Evolutionary conservation across 2,888 invertebrate genomes (phyloP), one percentile per base, ranked within the genome.

Genomic region (Campoplex capitator): DNA sequence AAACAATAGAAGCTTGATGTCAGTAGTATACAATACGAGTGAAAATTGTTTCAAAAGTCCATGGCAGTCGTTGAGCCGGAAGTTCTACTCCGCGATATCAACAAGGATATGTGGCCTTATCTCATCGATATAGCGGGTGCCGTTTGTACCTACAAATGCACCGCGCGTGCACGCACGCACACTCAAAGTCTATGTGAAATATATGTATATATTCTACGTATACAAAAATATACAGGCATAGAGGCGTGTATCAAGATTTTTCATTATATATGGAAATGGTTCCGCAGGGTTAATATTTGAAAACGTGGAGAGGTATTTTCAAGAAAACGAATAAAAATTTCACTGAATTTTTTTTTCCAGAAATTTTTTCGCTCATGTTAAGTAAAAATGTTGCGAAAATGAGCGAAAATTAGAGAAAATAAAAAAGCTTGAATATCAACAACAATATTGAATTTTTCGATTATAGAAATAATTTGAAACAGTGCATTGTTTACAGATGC

Each of bases 61-160:
- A 6, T 7, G 51, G 35, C 28, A 32, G 45, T 62, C 42, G 11
- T 54, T 48, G 45, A 81, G 84, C 90, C 91, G 91, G 91, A 91
- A 91, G 90, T 90, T 87, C 78, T 80, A 77, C 88, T 88, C 23
- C 23, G 88, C 88, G 89, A 90, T 91, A 91, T 90, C 88, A 88
- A 89, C 90, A 90, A 89, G 89, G 90, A 90, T 32, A 62, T 90
- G 89, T 87, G 88, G 87, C 83, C 83, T 90, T 91, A 91, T 90
- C 90, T 89, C 83, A 76, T 67, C 65, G 54, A 68, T 35, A 51
- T 54, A 68, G 18, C 45, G 13, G 4, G 45, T 48, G 6, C 6
- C 23, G 35, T 2, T 8, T 45, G 6, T 38, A 62, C 35, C 38
- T 4, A 38, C 38, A 77, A 38, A 38, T 38, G 7, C 23, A 32